Evolutionary conservation across 2,113 vertebrate species (phyloP), one percentile per base, ranked within the genome.

Genomic region (Onychorhynchus coronatus): DNA sequence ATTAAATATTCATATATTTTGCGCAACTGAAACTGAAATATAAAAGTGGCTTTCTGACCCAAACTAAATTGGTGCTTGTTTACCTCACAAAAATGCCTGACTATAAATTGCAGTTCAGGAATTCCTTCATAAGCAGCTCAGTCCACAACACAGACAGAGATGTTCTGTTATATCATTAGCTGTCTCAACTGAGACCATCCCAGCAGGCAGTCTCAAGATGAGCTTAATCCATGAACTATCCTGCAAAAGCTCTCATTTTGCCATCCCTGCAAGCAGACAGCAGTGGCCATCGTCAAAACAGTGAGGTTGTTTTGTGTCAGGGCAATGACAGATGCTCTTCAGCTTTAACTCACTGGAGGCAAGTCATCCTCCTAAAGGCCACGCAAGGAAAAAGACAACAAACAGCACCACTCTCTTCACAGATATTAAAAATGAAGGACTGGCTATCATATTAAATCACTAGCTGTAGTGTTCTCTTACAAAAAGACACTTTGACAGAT

Each of bases 1-100:
- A 78, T 81, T 81, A 92, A 89, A 72, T 79, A 89, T 82, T 84
- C 12, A 78, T 63, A 3, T 37, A 74, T 86, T 93, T 89, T 71
- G 53, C 76, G 73, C 73, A 74, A 81, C n/a, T 70, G 55, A 92
- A 87, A 84, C 61, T 22, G 55, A 82, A 87, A 27, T 87, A 47
- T 39, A 83, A 41, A 89, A 93, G 63, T 50, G 14, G 11, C 82
- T 80, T 92, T 77, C 63, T 92, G 59, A 85, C 75, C 77, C 46
- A 86, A 91, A 92, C 75, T 52, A 80, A 87, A 77, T 49, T 28
- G 15, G 31, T 76, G 28, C 24, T 86, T 89, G 59, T 66, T 88
- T 86, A 91, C 73, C 30, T 94, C 68, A 73, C n/a, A 76, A 87
- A 89, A 95, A 77, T 28, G 42, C 35, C 52, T 47, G 66, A 65